Conservation (phyloP, 2,888 invertebrate genomes). For the Hemistola chrysoprasaria region DNA sequence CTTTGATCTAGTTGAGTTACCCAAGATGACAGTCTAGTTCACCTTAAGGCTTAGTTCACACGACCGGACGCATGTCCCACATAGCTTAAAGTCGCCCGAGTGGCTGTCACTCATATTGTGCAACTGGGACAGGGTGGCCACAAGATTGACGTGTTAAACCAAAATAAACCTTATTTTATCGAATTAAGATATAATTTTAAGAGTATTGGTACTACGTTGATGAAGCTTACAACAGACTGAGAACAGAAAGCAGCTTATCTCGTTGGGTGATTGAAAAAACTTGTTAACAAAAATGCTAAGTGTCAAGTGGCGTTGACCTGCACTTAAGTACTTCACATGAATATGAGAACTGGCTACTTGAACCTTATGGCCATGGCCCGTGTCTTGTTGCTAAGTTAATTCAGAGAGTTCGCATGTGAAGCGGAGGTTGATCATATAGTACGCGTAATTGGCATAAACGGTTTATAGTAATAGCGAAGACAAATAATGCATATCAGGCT, state of each 20-base stretch:
- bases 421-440: too few relatives aligned
- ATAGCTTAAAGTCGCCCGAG: slow-evolving; percentile 44
- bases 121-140: slow-evolving; percentile 37
- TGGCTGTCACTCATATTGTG: slow-evolving; percentile 41
- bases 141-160: slow-evolving; percentile 1
- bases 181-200: neutral
- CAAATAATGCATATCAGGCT: too few relatives aligned
- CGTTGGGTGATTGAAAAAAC: slow-evolving; percentile 21
- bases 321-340: slow-evolving; percentile 7
- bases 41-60: slow-evolving; percentile 21
- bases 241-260: slow-evolving; percentile 25
- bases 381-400: too few relatives aligned
- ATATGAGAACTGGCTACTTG: neutral
- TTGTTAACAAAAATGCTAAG: slow-evolving; percentile 21
- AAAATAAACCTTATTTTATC: slow-evolving; percentile 9
- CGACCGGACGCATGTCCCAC: slow-evolving; percentile 43
- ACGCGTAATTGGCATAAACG: too few relatives aligned
- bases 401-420: too few relatives aligned
- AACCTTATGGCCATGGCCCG: too few relatives aligned
- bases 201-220: neutral
- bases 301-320: slow-evolving; percentile 26
- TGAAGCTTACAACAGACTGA: slow-evolving; percentile 15
- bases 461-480: too few relatives aligned
- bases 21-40: neutral
- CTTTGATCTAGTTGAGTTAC: neutral